Base-by-base conservation (phyloP, 2,113 vertebrate genomes). In the Dipodomys merriami region DNA sequence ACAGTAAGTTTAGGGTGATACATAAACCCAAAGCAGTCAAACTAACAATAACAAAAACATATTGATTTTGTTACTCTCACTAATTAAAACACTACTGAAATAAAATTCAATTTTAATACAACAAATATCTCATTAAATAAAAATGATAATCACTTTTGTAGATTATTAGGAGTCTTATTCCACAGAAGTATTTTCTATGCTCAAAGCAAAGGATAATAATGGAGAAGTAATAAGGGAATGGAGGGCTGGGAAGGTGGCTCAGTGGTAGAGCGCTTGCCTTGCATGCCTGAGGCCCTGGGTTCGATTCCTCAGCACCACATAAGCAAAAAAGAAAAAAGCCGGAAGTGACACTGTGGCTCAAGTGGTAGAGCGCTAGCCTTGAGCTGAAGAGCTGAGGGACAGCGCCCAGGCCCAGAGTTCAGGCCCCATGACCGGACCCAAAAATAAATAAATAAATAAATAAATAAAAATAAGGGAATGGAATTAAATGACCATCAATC, bases 11-110 rank as follows among this genome's bases (percentile, higher is more conserved):
- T 77, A 49, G 4, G 12, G 6, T 86, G 49, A 80, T 71, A 82
- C 90, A 39, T 44, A 91, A 80, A 76, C n/a, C 7, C 76, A 86
- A 92, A 95, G 12, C 0, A 16, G 22, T 83, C 64, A 88, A 44
- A 65, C 11, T 18, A 82, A 86, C 13, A 94, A 78, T 12, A 91
- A 49, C 49, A 49, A 49, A 49, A 49, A 49, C 8, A 1, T 49
- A 49, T 11, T 84, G 30, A 79, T 80, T 72, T 71, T 72, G 10
- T 80, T 60, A 67, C 44, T 85, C 76, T 33, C 27, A 60, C 44
- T 0, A 8, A 85, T 62, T 76, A 84, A 79, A 65, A 72, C 72
- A 84, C 53, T 23, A 84, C 39, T 65, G 5, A 86, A 64, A 39
- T 39, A 65, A 49, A n/a, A 80, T 25, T 73, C 8, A 18, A 53